Evolutionary conservation across 2,113 vertebrate genomes (phyloP).

Genomic region (Prietella phreatophila): DNA sequence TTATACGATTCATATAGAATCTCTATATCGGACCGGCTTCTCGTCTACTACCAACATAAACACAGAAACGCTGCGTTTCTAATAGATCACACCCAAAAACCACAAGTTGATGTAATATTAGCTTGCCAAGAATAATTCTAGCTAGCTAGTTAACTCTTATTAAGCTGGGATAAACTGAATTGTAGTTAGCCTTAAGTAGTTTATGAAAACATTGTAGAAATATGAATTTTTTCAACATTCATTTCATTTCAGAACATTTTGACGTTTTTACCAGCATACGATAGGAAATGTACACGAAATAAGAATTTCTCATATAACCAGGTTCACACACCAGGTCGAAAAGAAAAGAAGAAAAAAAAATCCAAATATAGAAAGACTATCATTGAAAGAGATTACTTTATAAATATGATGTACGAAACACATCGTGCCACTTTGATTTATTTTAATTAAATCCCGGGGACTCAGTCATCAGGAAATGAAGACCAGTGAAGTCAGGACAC

Average conservation of each 20-base stretch:
- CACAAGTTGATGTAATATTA: neutral
- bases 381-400: neutral
- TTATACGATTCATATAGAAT: neutral
- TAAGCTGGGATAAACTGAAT: neutral
- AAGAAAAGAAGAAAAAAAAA: neutral
- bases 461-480: constrained; percentile 31
- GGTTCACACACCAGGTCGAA: neutral
- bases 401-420: neutral
- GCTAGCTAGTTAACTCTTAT: too few species aligned
- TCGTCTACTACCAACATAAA: neutral
- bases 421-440: constrained; percentile 3
- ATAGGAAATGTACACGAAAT: neutral
- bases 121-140: neutral
- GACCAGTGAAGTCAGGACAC: neutral
- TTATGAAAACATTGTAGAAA: neutral
- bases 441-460: constrained; percentile 17
- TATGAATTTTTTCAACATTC: neutral
- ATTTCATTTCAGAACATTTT: neutral
- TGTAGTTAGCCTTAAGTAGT: too few species aligned
- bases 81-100: neutral
- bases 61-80: neutral
- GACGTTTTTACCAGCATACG: neutral
- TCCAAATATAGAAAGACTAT: neutral
- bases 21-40: neutral
- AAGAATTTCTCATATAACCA: neutral